These are phyloP conservation scores for Microtus oregoni DNA, from an alignment of 2,113 vertebrate genomes.

Conservation along the genomic window DNA sequence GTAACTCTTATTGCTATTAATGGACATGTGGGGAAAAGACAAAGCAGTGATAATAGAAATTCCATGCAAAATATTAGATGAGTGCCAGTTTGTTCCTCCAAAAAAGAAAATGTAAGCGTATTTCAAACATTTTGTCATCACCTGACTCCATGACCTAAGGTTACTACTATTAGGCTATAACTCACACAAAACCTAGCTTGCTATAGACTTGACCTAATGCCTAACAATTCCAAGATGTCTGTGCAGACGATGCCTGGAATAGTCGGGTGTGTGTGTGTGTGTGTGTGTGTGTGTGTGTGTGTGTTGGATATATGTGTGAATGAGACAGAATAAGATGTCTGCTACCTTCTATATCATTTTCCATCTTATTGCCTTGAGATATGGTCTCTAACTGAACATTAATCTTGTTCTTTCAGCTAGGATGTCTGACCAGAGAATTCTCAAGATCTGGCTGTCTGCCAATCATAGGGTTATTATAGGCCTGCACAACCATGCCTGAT, in stretches of 20 bases:
- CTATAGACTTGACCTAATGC: constrained; percentile 83
- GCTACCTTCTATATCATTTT: background rate
- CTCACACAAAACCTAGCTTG: background rate
- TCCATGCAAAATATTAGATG: background rate
- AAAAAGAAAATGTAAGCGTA: background rate
- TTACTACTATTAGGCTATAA: background rate
- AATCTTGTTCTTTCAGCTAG: background rate
- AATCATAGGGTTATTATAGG: background rate
- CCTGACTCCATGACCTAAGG: background rate
- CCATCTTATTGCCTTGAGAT: background rate
- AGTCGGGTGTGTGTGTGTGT: constrained; percentile 76
- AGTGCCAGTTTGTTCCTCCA: background rate
- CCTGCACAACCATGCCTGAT: background rate
- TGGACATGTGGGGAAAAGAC: background rate
- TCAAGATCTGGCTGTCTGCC: background rate
- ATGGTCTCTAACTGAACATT: background rate
- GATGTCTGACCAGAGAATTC: background rate
- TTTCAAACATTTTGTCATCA: background rate
- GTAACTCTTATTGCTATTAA: background rate
- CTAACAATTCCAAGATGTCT: constrained; percentile 87
- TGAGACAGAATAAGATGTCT: background rate
- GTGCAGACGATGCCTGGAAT: constrained; percentile 88
- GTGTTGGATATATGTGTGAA: background rate
- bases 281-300: background rate
- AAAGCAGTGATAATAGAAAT: background rate